These are phyloP conservation scores for Ptilorrhoa leucosticta DNA, from an alignment of 2,113 vertebrate genomes.

Conservation along the genomic window DNA sequence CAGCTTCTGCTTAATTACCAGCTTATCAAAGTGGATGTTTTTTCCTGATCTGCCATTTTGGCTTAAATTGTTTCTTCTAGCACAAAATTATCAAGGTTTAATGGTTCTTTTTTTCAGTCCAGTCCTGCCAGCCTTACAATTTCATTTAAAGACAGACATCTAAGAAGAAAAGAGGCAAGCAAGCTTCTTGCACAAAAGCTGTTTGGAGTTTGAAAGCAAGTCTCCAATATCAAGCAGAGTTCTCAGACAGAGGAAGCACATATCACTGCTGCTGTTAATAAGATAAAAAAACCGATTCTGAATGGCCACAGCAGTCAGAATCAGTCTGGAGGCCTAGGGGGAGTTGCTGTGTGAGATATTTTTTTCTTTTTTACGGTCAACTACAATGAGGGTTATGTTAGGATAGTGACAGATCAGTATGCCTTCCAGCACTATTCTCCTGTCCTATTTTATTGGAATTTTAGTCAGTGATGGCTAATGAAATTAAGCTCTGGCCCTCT, in stretches of 20 bases:
- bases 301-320: background rate
- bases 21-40: slow-evolving; percentile 27
- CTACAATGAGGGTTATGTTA: background rate
- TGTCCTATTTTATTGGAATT: background rate
- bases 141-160: slow-evolving; percentile 1
- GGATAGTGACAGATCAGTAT: background rate
- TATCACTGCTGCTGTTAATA: background rate
- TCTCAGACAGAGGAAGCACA: background rate
- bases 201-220: background rate
- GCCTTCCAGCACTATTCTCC: background rate
- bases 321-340: background rate
- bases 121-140: background rate
- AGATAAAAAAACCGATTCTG: background rate
- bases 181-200: background rate
- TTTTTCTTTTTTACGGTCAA: background rate
- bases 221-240: background rate
- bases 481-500: background rate
- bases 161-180: background rate
- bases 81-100: slow-evolving; percentile 37
- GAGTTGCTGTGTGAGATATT: background rate
- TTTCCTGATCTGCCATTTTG: background rate
- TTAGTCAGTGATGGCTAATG: background rate
- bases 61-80: slow-evolving; percentile 38
- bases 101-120: slow-evolving; percentile 1
- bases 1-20: slow-evolving; percentile 47